Conservation (phyloP, 2,888 invertebrate species). For the Prenolepis imparis region DNA sequence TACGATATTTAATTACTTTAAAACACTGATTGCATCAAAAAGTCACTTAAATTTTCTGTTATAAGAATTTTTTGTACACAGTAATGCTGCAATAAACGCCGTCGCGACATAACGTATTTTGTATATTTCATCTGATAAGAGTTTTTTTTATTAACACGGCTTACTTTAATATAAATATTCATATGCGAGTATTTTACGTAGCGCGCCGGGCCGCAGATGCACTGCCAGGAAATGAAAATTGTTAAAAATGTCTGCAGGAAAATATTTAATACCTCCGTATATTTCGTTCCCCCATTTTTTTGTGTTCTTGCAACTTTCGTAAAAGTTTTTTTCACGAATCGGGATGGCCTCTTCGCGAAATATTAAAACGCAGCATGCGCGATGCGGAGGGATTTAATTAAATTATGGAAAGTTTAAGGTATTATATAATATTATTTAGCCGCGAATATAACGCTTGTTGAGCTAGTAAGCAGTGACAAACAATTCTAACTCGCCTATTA, state of each 20-base stretch:
- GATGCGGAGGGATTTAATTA: constrained; percentile 55
- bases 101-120: background rate
- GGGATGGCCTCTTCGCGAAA: constrained; percentile 46
- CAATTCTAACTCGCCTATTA: constrained; percentile 53
- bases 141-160: background rate
- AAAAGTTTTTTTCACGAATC: constrained; percentile 44
- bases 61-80: background rate
- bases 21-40: background rate
- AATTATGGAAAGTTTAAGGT: background rate
- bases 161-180: constrained; percentile 72
- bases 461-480: constrained; percentile 51
- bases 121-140: background rate
- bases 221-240: constrained; percentile 67
- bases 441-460: background rate
- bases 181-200: constrained; percentile 50
- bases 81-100: background rate
- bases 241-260: constrained; percentile 61
- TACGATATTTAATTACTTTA: background rate
- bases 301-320: constrained; percentile 44
- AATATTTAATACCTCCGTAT: constrained; percentile 66
- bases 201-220: constrained; percentile 57
- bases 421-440: background rate
- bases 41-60: background rate
- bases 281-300: constrained; percentile 34
- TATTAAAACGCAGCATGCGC: constrained; percentile 55